Evolutionary conservation across 2,797 vertebrate species (phyloP), one percentile per base, ranked within the genome.

Genomic region (Mallotus villosus): DNA sequence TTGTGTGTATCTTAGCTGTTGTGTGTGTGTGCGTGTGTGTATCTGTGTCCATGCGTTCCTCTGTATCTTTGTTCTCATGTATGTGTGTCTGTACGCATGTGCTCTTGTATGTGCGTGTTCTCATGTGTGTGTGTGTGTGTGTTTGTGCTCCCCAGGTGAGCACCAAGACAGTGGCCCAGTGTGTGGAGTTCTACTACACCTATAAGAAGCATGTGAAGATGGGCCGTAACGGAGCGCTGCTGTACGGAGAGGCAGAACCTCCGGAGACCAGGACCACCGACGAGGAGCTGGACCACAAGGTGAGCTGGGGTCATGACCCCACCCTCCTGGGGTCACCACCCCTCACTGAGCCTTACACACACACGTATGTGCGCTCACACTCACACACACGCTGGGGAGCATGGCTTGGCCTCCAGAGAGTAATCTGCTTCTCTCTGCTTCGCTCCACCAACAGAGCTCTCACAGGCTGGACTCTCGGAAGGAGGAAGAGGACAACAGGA

Each of bases 171-270:
- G 96, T 98, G 90, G 92, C 95, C 22, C 97, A 98, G 84, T 99
- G 98, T 41, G 97, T 99, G 63, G 97, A 99, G 89, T 99, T 97
- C 83, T 99, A 99, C 90, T 99, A 99, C 82, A 96, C 97, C 0
- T 98, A 96, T 78, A 99, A 99, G 91, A 99, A 96, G 76, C 96
- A 97, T 74, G 95, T 98, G 82, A 99, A 98, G 87, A 94, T 97
- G 12, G 95, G 97, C 69, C 96, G 95, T 73, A 97, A 94, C 0
- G 96, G 97, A 49, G 92, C 92, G 1, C 92, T 98, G 27, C 85
- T 93, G 49, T 99, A 95, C 0, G 97, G 97, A 4, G 96, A 97
- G 74, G 81, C 92, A 22, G 96, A 96, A 74, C 84, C 78, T 1
- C 70, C 83, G 0, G 94, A 94, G 12, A 92, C 91, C 72, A 93